These are phyloP conservation scores for Trichopoda pennipes DNA, from an alignment of 2,888 invertebrate species.

Conservation along the genomic window DNA sequence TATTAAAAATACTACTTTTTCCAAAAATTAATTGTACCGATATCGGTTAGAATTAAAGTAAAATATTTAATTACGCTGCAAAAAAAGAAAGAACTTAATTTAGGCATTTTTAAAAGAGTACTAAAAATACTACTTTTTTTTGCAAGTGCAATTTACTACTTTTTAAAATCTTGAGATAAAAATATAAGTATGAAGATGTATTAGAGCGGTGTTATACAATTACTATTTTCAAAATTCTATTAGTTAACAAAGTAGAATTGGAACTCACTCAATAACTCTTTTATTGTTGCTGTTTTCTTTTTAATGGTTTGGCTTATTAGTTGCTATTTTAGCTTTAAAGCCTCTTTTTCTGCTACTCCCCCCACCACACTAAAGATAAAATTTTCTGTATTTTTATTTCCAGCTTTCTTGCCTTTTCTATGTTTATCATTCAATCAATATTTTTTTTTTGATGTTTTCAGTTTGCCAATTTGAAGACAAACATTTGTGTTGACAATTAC, in stretches of 20 bases:
- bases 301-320: not conserved
- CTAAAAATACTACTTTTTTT: no score
- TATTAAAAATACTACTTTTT: no score
- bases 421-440: conserved; percentile 33
- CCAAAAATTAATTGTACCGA: no score
- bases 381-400: not conserved
- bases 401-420: not conserved
- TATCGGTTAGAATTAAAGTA: no score
- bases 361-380: conserved; percentile 6
- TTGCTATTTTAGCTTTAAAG: not conserved
- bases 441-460: not conserved
- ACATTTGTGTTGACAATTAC: conserved; percentile 53
- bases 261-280: not conserved
- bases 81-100: no score
- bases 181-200: no score
- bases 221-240: no score
- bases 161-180: no score
- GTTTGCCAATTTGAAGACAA: conserved; percentile 17
- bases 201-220: no score
- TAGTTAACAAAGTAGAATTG: conserved; percentile 18
- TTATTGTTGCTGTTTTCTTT: not conserved
- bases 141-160: no score
- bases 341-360: conserved; percentile 2
- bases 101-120: no score
- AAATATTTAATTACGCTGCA: no score